These are phyloP conservation scores for Gortyna flavago DNA, from an alignment of 2,888 invertebrate species.

Conservation along the genomic window DNA sequence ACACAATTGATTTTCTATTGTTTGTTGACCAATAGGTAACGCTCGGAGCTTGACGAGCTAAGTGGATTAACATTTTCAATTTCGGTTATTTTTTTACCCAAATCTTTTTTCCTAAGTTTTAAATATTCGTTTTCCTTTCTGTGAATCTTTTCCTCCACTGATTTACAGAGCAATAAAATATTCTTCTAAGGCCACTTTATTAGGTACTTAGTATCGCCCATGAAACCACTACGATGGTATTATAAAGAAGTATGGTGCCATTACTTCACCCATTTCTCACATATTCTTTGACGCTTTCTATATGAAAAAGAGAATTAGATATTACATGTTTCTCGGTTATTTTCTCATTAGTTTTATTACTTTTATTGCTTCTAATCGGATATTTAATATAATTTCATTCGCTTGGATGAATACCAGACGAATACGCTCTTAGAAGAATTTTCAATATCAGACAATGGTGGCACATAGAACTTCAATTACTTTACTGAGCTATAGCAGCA, in stretches of 20 bases:
- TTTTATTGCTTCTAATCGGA: slow-evolving; percentile 23
- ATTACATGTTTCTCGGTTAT: background rate
- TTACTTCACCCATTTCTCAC: slow-evolving; percentile 19
- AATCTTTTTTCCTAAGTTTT: background rate
- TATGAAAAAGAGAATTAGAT: slow-evolving; percentile 4
- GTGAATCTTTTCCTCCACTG: background rate
- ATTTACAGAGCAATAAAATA: slow-evolving; percentile 47
- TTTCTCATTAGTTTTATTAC: slow-evolving; percentile 27
- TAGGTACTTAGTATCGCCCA: slow-evolving; percentile 18
- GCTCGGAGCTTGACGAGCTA: too few relatives aligned
- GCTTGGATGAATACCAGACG: slow-evolving; percentile 19
- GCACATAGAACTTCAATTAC: slow-evolving; percentile 19
- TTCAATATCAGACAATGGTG: slow-evolving; percentile 22
- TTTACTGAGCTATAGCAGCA: background rate
- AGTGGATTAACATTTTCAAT: slow-evolving; percentile 14
- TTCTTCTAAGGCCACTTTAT: slow-evolving; percentile 46
- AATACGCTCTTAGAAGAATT: slow-evolving; percentile 14
- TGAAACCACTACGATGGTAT: slow-evolving; percentile 24
- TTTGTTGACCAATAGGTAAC: too few relatives aligned
- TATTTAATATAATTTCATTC: slow-evolving; percentile 32
- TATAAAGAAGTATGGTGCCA: slow-evolving; percentile 24
- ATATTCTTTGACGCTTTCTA: background rate
- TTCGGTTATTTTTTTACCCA: background rate
- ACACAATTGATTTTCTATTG: too few relatives aligned
- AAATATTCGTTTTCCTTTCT: background rate